Percentiles rank a stretch among this genome's conserved stretches.
Conservation (phyloP, 2,797 vertebrate species). For the Melanotaenia parkinsoni region DNA sequence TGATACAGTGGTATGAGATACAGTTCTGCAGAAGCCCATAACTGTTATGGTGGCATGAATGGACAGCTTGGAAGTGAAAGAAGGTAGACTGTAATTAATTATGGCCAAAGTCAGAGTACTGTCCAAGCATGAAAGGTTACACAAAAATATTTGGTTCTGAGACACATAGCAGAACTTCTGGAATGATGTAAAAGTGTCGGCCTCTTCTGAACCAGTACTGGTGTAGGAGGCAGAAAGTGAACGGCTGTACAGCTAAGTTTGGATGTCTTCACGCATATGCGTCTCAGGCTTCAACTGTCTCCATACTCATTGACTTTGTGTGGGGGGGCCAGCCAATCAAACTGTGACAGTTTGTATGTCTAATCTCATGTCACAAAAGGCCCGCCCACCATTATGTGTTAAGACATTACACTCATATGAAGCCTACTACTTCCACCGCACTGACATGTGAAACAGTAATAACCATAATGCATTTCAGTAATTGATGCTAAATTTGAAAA, state of each 20-base stretch:
- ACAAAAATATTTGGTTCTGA: conserved; percentile 5
- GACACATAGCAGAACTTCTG: neutral
- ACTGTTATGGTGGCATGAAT: neutral
- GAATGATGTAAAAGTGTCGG: neutral
- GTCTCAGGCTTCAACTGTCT: neutral
- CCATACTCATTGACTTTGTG: neutral
- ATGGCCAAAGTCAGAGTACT: neutral
- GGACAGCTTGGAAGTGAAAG: neutral
- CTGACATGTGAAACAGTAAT: neutral
- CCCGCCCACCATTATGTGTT: neutral
- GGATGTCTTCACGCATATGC: neutral
- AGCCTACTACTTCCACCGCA: neutral
- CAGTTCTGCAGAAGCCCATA: neutral
- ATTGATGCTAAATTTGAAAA: neutral
- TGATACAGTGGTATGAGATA: neutral
- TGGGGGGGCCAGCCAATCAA: neutral
- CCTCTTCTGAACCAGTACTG: neutral
- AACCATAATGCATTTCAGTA: neutral
- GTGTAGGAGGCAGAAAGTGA: neutral
- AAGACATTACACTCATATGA: neutral
- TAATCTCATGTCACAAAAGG: neutral
- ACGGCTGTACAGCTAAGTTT: neutral
- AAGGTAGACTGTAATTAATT: neutral
- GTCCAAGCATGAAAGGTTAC: neutral
- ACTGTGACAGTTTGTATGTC: neutral